phyloP scores from a whole-genome alignment of 2,888 invertebrate genomes.

The Galerucella calmariensis region DNA sequence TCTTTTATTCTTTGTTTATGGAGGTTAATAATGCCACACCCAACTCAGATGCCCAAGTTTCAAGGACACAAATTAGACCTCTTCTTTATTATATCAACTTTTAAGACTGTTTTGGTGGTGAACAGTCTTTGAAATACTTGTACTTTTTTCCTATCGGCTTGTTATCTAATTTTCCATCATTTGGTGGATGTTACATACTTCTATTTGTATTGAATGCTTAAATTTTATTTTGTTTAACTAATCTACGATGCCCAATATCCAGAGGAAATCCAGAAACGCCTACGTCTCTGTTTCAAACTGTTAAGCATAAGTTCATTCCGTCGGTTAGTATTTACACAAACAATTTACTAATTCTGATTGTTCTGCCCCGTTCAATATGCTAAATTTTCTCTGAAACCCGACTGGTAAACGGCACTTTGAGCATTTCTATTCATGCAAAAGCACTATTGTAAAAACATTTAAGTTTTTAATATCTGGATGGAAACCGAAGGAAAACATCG shows the following conservation, averaged over 20 bases:
- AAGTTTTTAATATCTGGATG: conserved; percentile 6
- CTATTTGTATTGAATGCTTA: too few species aligned
- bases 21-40: too few species aligned
- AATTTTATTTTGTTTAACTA: too few species aligned
- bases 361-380: conserved; percentile 43
- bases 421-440: conserved; percentile 3
- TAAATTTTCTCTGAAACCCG: conserved; percentile 32
- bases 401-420: conserved; percentile 12
- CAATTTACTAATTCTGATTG: conserved; percentile 48
- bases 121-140: too few species aligned
- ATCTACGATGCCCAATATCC: background rate
- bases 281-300: conserved; percentile 46
- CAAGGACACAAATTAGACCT: too few species aligned
- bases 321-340: conserved; percentile 46
- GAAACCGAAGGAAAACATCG: background rate
- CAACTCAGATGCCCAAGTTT: too few species aligned
- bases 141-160: too few species aligned
- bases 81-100: too few species aligned
- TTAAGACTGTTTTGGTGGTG: too few species aligned
- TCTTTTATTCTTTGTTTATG: too few species aligned
- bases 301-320: conserved; percentile 47
- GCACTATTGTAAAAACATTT: conserved; percentile 3
- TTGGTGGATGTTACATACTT: too few species aligned
- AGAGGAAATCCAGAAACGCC: background rate
- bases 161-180: too few species aligned